These are phyloP conservation scores for Sclerodermus sp. DNA, from an alignment of 2,888 invertebrate genomes.

Conservation along the genomic window DNA sequence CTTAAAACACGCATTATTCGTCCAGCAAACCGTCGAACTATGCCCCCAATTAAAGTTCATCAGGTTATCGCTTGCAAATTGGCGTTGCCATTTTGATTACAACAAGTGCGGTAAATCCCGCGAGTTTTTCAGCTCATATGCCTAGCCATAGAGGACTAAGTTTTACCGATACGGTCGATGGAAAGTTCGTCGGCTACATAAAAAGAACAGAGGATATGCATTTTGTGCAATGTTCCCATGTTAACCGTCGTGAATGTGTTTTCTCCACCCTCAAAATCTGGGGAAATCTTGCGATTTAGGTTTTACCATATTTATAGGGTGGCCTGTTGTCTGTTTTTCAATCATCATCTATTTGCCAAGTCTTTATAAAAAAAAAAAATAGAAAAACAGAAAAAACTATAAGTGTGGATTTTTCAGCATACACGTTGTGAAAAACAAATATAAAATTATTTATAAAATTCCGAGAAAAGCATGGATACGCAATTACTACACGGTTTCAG, in stretches of 20 bases:
- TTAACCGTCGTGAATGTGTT: constrained; percentile 21
- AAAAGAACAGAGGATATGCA: constrained; percentile 53
- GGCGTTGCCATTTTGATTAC: constrained; percentile 39
- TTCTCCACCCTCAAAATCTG: not conserved
- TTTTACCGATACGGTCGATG: constrained; percentile 34
- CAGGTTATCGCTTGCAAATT: constrained; percentile 13
- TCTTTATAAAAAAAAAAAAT: too few relatives aligned
- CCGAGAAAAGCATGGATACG: too few relatives aligned
- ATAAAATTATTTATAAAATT: constrained; percentile 35
- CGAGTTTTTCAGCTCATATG: too few relatives aligned
- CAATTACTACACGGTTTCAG: too few relatives aligned
- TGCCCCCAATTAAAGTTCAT: constrained; percentile 28
- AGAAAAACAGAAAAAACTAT: too few relatives aligned
- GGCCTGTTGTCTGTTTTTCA: too few relatives aligned
- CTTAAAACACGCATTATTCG: too few relatives aligned
- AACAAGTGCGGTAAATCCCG: constrained; percentile 27
- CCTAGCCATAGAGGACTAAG: constrained; percentile 25
- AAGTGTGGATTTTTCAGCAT: not conserved
- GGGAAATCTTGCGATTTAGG: too few relatives aligned
- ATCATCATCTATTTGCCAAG: too few relatives aligned
- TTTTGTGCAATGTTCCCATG: constrained; percentile 51
- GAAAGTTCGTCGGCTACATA: constrained; percentile 34
- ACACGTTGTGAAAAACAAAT: constrained; percentile 31
- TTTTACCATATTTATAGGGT: too few relatives aligned
- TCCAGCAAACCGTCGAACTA: constrained; percentile 35